These are phyloP conservation scores for Idaea dimidiata DNA, from an alignment of 2,888 invertebrate genomes.

Conservation along the genomic window DNA sequence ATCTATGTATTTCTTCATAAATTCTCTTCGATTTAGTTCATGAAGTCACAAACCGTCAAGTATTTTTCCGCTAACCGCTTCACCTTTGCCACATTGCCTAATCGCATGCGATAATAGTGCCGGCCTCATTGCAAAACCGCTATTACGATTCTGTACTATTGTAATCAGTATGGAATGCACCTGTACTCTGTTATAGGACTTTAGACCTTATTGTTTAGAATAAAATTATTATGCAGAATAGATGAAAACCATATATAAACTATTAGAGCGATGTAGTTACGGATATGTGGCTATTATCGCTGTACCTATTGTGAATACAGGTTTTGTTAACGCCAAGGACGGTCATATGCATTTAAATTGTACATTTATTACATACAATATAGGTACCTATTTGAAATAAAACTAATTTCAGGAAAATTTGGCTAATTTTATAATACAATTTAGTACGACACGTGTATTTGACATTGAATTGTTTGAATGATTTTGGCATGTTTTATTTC, in stretches of 20 bases:
- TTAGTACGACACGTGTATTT: neutral
- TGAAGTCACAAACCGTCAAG: neutral
- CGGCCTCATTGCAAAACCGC: constrained; percentile 6
- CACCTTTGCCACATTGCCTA: constrained; percentile 20
- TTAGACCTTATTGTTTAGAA: neutral
- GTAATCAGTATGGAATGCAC: neutral
- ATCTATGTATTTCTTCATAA: constrained; percentile 8
- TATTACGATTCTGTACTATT: neutral
- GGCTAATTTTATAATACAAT: neutral
- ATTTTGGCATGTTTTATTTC: neutral
- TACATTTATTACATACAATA: neutral
- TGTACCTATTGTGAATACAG: neutral
- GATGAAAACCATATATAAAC: neutral
- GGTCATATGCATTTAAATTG: neutral
- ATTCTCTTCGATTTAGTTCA: neutral
- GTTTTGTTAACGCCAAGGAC: neutral
- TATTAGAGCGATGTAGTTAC: neutral
- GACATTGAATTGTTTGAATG: neutral
- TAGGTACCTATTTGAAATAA: neutral
- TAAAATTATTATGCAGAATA: neutral
- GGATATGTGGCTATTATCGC: neutral
- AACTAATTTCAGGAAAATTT: neutral
- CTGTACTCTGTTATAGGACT: neutral
- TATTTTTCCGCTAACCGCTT: constrained; percentile 4
- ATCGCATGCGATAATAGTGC: constrained; percentile 10